Evolutionary conservation across 2,888 invertebrate genomes (phyloP), one percentile per base, ranked within the genome.

Genomic region (Bimastos eiseni): DNA sequence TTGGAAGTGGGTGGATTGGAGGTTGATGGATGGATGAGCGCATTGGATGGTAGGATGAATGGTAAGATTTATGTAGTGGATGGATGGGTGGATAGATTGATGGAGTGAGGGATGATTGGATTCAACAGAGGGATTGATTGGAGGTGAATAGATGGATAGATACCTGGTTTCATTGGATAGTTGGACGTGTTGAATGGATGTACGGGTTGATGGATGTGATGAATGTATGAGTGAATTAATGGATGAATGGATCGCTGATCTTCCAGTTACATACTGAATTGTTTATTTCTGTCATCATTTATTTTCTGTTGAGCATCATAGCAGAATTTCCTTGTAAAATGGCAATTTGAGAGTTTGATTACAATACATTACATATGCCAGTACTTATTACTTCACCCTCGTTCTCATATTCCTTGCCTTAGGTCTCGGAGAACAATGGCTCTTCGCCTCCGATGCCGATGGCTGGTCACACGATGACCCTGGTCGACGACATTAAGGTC

Each of bases 391-490:
- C n/a, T 49, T 70, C n/a, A n/a, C 17, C 70, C 30, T 30, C n/a
- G 30, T 70, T 70, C 55, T 55, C 4, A 30, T 55, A 11, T 55
- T 55, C n/a, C 2, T 2, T 70, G 70, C n/a, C 70, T 70, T 37
- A 86, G 86, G 37, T 86, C 86, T 86, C 86, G 1, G 37, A 86
- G 86, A 86, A 86, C 86, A 86, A 86, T 34, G 86, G 86, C 17
- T 86, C 86, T n/a, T 34, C 91, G n/a, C 93, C 97, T 0, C 84
- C 90, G 33, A 38, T 90, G 83, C 96, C 97, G 0, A 95, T 98
- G n/a, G 97, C 98, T 0, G 98, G 98, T 0, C 98, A 98, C 94
- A 97, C 98, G 0, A 95, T 99, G 91, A 98, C 98, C 0, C 96
- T 97, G 89, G 96, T 97, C 90, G 96, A 97, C 91, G 94, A 97